phyloP scores from a whole-genome alignment of 2,888 invertebrate species.

The Megalurothrips usitatus region DNA sequence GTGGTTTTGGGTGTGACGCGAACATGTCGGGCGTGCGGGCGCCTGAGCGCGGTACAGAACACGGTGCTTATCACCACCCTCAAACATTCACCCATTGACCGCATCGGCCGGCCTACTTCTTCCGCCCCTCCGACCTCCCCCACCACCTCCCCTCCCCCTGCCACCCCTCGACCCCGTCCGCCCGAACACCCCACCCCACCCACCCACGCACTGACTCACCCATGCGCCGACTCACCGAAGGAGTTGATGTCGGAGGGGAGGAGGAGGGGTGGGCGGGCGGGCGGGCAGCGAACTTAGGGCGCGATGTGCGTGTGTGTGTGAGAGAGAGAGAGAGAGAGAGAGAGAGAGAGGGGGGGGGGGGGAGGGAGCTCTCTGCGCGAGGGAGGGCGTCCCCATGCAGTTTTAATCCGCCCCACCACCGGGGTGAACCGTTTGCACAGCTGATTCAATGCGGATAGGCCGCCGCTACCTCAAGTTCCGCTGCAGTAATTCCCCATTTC shows the following conservation, averaged over 20 bases:
- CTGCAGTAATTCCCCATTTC: neutral
- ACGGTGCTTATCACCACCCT: neutral
- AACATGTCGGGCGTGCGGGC: too few relatives aligned
- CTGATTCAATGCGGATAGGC: neutral
- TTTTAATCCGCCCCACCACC: too few relatives aligned
- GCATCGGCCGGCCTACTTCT: neutral
- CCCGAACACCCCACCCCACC: neutral
- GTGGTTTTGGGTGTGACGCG: too few relatives aligned
- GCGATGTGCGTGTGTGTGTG: too few relatives aligned
- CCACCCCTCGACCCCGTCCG: neutral
- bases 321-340: too few relatives aligned
- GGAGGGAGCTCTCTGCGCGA: too few relatives aligned
- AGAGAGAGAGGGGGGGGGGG: too few relatives aligned
- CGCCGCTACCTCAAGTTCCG: too few relatives aligned
- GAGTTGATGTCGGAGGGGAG: neutral
- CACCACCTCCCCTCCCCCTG: neutral
- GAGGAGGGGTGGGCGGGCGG: neutral
- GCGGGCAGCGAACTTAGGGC: too few relatives aligned
- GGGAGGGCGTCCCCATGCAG: too few relatives aligned
- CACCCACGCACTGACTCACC: conserved; percentile 15
- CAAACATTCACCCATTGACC: conserved; percentile 26
- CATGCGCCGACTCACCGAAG: neutral
- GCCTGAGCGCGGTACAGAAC: too few relatives aligned
- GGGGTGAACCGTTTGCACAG: too few relatives aligned
- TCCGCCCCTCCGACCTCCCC: neutral